Evolutionary conservation across 2,113 vertebrate species (phyloP), one percentile per base, ranked within the genome.

Genomic region (Laterallus jamaicensis): DNA sequence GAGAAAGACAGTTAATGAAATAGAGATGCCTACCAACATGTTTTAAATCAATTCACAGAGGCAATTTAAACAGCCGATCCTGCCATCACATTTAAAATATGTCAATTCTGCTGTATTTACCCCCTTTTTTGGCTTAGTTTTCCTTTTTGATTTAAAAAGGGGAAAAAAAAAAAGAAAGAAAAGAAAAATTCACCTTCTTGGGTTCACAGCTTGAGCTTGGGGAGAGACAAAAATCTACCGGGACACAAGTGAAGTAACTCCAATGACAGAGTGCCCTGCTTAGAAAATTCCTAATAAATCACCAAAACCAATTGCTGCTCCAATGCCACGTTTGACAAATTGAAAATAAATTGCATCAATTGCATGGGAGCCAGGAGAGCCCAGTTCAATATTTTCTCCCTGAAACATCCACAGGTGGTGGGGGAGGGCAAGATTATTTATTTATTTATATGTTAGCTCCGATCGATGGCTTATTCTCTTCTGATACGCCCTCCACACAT

Each of bases 271-370:
- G 96, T 96, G 97, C 91, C 93, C 98, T 91, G 97, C 95, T 97
- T 93, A 97, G 96, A 96, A 97, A 97, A 97, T 96, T 97, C 97
- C 96, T 98, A 98, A 98, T 98, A 98, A 99, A 98, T 98, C 98
- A 98, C 86, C 94, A 92, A 93, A 96, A 97, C 95, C 98, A 98
- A 98, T 92, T 74, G 94, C 95, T 71, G 69, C 89, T 94, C 87
- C 82, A 58, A 73, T 93, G 94, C 90, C 96, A 96, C 54, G 11
- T 92, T 96, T 98, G 98, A 98, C 97, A 98, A 98, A 97, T 97
- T 95, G 97, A 97, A 98, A 98, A 98, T 97, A 98, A 98, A 98
- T 98, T 94, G 96, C 86, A 92, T 95, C 93, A 97, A 97, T 97
- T 96, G 93, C 92, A 90, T 26, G 92, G 93, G 94, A 98, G 96